A percentile compares a stretch with the other conserved stretches of the same genome.
Conservation (phyloP, 2,113 vertebrate species). For the Ictalurus furcatus region DNA sequence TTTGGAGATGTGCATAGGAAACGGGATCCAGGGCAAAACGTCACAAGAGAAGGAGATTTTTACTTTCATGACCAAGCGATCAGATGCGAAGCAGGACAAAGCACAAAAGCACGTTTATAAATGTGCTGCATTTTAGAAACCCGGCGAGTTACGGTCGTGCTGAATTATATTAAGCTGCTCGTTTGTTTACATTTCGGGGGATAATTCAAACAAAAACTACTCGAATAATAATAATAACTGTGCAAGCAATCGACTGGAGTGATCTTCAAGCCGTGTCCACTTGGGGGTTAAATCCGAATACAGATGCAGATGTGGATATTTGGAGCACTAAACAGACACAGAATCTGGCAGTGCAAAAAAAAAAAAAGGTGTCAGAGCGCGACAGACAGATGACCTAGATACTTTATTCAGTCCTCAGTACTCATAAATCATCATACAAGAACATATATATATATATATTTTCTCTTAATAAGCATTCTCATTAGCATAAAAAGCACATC, state of each 20-base stretch:
- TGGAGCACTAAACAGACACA: not conserved
- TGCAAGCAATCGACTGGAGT: not conserved
- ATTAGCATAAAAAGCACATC: slow-evolving; percentile 56
- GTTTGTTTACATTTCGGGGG: not conserved
- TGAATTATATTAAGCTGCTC: not conserved
- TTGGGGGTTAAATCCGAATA: not conserved
- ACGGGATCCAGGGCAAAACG: not conserved
- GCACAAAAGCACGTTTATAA: not conserved
- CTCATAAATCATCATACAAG: slow-evolving; percentile 5
- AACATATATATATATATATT: slow-evolving; percentile 24
- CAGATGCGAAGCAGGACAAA: not conserved
- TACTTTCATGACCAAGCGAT: not conserved
- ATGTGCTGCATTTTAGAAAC: not conserved
- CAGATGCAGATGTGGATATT: not conserved
- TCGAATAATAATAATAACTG: not conserved
- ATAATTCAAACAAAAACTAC: not conserved
- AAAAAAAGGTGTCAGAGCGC: not conserved
- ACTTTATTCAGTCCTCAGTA: not conserved
- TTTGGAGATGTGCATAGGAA: not conserved
- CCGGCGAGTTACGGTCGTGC: not conserved
- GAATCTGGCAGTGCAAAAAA: not conserved
- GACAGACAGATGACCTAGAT: slow-evolving; percentile 28
- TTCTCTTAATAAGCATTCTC: slow-evolving; percentile 51
- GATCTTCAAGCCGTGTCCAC: not conserved
- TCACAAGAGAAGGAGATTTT: not conserved